Conservation (phyloP, 2,113 vertebrate genomes). For the Zeus faber region DNA sequence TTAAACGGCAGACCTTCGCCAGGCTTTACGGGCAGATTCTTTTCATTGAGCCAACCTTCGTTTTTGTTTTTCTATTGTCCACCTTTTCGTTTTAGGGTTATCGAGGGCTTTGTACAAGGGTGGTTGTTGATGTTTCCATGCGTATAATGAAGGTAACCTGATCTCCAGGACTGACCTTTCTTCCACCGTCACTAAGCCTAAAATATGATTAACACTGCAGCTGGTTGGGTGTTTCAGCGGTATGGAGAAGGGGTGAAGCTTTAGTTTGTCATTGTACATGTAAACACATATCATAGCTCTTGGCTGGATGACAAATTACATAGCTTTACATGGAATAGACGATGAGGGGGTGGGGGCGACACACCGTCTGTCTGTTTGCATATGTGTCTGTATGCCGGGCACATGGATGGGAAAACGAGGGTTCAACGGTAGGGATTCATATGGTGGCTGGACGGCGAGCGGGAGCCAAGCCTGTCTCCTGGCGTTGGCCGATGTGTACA, state of each 20-base stretch:
- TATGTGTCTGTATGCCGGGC: constrained; percentile 27
- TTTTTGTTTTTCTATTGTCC: constrained; percentile 47
- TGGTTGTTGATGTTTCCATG: constrained; percentile 41
- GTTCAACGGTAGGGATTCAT: constrained; percentile 33
- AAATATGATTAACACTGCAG: neutral
- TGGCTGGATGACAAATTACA: constrained; percentile 43
- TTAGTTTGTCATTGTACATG: neutral
- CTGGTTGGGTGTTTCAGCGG: neutral
- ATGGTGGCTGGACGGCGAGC: constrained; percentile 49
- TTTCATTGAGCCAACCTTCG: constrained; percentile 38
- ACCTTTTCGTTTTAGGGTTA: constrained; percentile 50
- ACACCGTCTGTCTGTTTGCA: constrained; percentile 41
- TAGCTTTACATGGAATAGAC: constrained; percentile 7
- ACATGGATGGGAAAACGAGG: constrained; percentile 30
- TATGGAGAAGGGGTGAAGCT: neutral
- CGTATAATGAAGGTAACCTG: constrained; percentile 54
- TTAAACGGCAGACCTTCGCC: constrained; percentile 46
- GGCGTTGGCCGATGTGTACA: constrained; percentile 65
- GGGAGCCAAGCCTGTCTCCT: constrained; percentile 51
- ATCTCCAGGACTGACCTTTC: constrained; percentile 49
- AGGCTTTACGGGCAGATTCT: constrained; percentile 38
- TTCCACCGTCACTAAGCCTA: constrained; percentile 28
- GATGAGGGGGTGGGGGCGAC: constrained; percentile 31
- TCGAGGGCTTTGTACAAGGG: constrained; percentile 17
- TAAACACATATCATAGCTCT: neutral